Evolutionary conservation across 2,888 invertebrate genomes (phyloP).

Genomic region (Nezara viridula): DNA sequence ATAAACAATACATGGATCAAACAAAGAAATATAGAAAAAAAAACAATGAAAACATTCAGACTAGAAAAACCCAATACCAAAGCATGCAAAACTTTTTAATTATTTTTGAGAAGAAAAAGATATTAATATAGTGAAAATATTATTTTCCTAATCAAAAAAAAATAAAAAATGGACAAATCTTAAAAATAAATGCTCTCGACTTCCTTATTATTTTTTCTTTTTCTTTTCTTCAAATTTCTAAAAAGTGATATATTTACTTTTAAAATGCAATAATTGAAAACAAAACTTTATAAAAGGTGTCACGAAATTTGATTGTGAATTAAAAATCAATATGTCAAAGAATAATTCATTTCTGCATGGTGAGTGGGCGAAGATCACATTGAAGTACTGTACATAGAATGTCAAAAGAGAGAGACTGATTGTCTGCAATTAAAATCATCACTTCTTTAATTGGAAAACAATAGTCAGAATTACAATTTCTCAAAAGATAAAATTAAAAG

Average conservation of each 20-base stretch:
- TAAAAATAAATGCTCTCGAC: too few relatives aligned
- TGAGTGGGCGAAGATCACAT: too few relatives aligned
- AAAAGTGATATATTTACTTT: too few relatives aligned
- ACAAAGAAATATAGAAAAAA: not conserved
- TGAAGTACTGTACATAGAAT: too few relatives aligned
- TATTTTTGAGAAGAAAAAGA: not conserved
- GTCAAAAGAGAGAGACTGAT: too few relatives aligned
- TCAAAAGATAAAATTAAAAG: too few relatives aligned
- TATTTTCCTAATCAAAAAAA: not conserved
- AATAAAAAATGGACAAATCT: not conserved
- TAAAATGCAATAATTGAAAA: not conserved
- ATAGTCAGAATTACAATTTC: too few relatives aligned
- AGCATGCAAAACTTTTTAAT: not conserved
- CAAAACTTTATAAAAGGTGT: not conserved
- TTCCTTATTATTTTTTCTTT: too few relatives aligned
- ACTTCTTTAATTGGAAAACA: too few relatives aligned
- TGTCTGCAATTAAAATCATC: too few relatives aligned
- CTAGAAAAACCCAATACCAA: not conserved
- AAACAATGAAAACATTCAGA: not conserved
- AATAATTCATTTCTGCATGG: too few relatives aligned
- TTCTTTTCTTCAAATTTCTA: too few relatives aligned
- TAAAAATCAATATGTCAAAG: not conserved
- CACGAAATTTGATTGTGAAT: not conserved
- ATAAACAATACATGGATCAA: not conserved
- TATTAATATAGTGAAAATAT: not conserved